phyloP scores from a whole-genome alignment of 1,140 invertebrate genomes.

The Bombus affinis region DNA sequence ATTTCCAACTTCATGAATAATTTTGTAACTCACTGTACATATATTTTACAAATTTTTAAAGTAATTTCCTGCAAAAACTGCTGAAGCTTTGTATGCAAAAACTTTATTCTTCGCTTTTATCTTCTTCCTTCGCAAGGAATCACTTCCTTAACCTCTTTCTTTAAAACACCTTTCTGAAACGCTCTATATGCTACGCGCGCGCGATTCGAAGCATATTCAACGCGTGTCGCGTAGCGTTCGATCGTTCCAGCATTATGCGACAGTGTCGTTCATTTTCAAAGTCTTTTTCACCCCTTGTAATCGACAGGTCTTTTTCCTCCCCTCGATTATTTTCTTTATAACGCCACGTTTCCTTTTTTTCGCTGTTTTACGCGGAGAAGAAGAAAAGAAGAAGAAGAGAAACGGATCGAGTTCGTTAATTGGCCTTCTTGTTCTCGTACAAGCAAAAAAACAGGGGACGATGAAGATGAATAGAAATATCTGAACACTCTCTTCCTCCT shows the following conservation, averaged over 20 bases:
- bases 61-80: too few relatives aligned
- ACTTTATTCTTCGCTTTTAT: neutral
- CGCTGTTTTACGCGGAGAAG: neutral
- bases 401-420: neutral
- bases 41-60: too few relatives aligned
- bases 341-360: too few relatives aligned
- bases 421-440: neutral
- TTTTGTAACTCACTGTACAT: too few relatives aligned
- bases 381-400: neutral
- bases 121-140: neutral
- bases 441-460: neutral
- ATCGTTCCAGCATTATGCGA: neutral
- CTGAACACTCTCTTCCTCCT: too few relatives aligned
- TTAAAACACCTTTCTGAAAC: too few relatives aligned
- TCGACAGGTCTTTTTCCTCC: neutral
- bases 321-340: neutral
- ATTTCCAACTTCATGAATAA: too few relatives aligned
- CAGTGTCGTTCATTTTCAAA: neutral
- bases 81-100: too few relatives aligned
- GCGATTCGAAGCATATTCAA: slow-evolving; percentile 11
- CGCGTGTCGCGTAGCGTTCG: neutral
- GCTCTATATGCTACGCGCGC: neutral
- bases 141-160: neutral
- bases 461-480: slow-evolving; percentile 21
- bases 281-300: neutral